Evolutionary conservation across 2,888 invertebrate species (phyloP).

Genomic region (Drosophila nr. medialis): DNA sequence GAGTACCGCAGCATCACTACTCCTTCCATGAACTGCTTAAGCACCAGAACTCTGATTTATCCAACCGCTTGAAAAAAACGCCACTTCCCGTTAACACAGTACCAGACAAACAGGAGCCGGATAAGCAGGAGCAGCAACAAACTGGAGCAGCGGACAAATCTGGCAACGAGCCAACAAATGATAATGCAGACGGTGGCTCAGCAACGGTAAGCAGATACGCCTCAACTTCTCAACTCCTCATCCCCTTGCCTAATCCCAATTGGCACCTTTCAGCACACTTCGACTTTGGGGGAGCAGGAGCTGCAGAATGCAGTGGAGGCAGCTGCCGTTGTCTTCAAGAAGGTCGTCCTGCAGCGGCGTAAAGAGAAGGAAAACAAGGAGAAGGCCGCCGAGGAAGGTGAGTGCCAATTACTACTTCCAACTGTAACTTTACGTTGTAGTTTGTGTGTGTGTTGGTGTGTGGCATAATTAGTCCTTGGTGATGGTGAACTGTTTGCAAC

Average conservation of each 20-base stretch:
- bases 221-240: too few relatives aligned
- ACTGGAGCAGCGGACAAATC: conserved; percentile 43
- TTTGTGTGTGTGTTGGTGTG: conserved; percentile 20
- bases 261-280: conserved; percentile 72
- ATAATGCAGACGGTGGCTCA: conserved; percentile 27
- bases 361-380: conserved; percentile 76
- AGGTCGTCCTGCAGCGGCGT: conserved; percentile 84
- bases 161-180: conserved; percentile 43
- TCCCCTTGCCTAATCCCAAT: background rate
- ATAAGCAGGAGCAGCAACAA: conserved; percentile 23
- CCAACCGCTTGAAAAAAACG: conserved; percentile 79
- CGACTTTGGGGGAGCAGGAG: conserved; percentile 84
- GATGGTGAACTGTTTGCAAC: conserved; percentile 55
- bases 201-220: conserved; percentile 51
- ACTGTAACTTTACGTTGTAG: conserved; percentile 12
- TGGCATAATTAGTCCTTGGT: conserved; percentile 57
- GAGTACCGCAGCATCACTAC: conserved; percentile 77
- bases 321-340: conserved; percentile 84
- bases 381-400: conserved; percentile 83
- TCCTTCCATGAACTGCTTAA: conserved; percentile 80
- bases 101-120: conserved; percentile 50
- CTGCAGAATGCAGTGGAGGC: conserved; percentile 85
- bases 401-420: conserved; percentile 58
- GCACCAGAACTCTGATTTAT: conserved; percentile 83
- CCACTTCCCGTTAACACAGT: conserved; percentile 73